Conservation (phyloP, 2,797 vertebrate genomes). For the Arremon brunneinucha region DNA sequence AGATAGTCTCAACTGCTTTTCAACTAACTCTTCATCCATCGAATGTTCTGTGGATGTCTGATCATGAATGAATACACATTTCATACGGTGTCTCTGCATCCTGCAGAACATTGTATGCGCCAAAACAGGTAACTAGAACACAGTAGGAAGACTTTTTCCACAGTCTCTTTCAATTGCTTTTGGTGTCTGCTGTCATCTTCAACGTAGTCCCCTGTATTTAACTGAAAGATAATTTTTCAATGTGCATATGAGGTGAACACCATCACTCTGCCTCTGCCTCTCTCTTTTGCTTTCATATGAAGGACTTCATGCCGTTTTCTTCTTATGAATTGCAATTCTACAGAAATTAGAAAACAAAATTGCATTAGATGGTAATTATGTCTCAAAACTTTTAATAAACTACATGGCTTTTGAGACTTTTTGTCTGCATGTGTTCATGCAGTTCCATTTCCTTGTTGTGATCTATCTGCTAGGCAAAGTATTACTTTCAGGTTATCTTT, state of each 20-base stretch:
- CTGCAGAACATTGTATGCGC: neutral
- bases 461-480: neutral
- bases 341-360: slow-evolving; percentile 44
- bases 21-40: neutral
- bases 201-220: neutral
- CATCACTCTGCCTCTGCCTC: neutral
- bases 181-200: neutral
- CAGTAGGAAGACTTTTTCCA: neutral
- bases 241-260: neutral
- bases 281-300: neutral
- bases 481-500: neutral
- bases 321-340: neutral
- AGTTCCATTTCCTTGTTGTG: neutral
- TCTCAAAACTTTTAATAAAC: slow-evolving; percentile 41
- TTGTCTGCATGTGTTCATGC: neutral
- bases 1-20: neutral
- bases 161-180: neutral
- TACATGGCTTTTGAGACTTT: slow-evolving; percentile 10
- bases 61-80: neutral
- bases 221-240: neutral
- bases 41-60: neutral
- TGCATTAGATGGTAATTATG: slow-evolving; percentile 43
- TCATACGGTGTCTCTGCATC: neutral
- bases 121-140: neutral
- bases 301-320: neutral